Conservation (phyloP, 2,113 vertebrate species). For the Mormyrus iriodes region DNA sequence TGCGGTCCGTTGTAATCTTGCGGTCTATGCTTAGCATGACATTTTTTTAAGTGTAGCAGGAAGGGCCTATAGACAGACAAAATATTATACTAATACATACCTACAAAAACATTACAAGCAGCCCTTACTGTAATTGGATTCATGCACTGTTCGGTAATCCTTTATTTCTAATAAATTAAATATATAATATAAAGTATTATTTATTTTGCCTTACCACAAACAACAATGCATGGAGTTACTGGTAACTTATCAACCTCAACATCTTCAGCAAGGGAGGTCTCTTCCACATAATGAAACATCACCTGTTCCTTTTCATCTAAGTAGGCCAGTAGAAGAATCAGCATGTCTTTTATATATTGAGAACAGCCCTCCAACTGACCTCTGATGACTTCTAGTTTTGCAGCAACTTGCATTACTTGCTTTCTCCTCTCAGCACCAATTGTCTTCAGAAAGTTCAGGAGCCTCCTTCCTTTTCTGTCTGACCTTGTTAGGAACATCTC, state of each 20-base stretch:
- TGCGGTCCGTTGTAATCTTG: slow-evolving; percentile 23
- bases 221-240: no score
- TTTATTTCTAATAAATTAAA: no score
- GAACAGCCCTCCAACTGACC: slow-evolving; percentile 6
- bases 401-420: neutral
- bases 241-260: no score
- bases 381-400: neutral
- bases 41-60: slow-evolving; percentile 11
- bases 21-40: slow-evolving; percentile 24
- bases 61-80: slow-evolving; percentile 13
- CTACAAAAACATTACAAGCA: no score
- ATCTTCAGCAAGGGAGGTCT: no score
- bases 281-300: no score
- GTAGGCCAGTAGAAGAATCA: neutral
- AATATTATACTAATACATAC: neutral
- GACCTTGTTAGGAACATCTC: neutral
- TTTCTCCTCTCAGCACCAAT: slow-evolving; percentile 1
- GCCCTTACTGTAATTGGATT: no score
- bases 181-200: no score
- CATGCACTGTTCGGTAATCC: no score
- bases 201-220: no score
- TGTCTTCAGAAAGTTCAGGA: slow-evolving; percentile 7
- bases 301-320: neutral
- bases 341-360: neutral
- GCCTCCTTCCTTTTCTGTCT: neutral